These are phyloP conservation scores for Leucophenga maculata DNA, from an alignment of 2,888 invertebrate species.

Conservation along the genomic window DNA sequence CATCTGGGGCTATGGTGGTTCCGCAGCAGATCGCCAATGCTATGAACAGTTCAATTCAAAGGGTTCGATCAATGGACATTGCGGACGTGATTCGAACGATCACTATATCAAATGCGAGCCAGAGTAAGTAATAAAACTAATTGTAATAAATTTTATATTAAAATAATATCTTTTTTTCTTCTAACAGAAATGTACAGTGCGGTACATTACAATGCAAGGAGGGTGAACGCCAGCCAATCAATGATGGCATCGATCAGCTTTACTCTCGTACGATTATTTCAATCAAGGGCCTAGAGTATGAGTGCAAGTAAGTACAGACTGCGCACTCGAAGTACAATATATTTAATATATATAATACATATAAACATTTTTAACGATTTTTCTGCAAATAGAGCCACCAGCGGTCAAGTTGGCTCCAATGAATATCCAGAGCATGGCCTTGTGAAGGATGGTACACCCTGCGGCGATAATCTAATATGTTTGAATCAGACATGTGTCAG, in stretches of 20 bases:
- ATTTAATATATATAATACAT: neutral
- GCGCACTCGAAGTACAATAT: neutral
- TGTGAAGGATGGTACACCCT: conserved; percentile 94
- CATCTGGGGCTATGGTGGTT: conserved; percentile 93
- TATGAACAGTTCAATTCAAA: conserved; percentile 96
- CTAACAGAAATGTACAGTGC: conserved; percentile 87
- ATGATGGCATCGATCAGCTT: conserved; percentile 84
- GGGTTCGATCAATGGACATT: conserved; percentile 95
- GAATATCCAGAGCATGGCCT: conserved; percentile 87
- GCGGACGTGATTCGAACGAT: conserved; percentile 85
- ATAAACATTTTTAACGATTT: neutral
- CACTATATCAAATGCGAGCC: conserved; percentile 89
- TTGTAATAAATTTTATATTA: neutral
- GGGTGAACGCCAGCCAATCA: conserved; percentile 87
- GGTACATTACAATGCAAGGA: conserved; percentile 95
- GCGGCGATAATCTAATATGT: conserved; percentile 94
- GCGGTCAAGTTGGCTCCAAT: conserved; percentile 77
- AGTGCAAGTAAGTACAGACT: conserved; percentile 90
- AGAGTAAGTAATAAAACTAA: conserved; percentile 77
- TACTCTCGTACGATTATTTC: conserved; percentile 92
- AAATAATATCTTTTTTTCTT: conserved; percentile 20
- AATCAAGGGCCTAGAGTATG: conserved; percentile 89
- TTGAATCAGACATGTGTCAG: conserved; percentile 93
- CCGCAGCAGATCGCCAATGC: conserved; percentile 88
- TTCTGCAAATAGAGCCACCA: conserved; percentile 78